Conservation (phyloP, 92 coral and sea anemone genomes). For the Epizoanthus stellaris region DNA sequence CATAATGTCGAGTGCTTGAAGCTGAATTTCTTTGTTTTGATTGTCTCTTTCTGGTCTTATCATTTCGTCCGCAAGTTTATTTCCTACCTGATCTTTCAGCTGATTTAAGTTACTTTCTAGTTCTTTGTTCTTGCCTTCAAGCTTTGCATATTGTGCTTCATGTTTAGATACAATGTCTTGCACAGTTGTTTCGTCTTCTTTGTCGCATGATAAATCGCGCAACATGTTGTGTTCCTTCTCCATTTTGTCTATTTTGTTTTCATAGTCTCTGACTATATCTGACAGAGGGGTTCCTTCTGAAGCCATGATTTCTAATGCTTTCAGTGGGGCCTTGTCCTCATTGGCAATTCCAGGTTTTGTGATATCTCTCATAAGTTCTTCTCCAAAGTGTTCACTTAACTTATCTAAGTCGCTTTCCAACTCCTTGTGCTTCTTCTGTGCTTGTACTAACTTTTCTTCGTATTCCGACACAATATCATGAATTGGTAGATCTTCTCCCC, state of each 20-base stretch:
- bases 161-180: constrained; percentile 52
- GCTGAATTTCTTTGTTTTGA: not conserved
- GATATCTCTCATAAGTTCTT: too few relatives aligned
- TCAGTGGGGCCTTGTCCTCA: too few relatives aligned
- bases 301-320: too few relatives aligned
- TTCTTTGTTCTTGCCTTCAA: too few relatives aligned
- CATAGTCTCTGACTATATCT: constrained; percentile 7
- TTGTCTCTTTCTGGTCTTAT: constrained; percentile 29
- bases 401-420: too few relatives aligned
- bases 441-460: not conserved
- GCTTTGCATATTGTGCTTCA: constrained; percentile 38
- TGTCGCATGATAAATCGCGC: too few relatives aligned
- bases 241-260: not conserved
- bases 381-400: too few relatives aligned
- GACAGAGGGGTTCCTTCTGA: constrained; percentile 7
- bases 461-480: not conserved
- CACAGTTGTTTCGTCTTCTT: constrained; percentile 2
- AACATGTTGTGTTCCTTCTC: too few relatives aligned
- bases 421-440: too few relatives aligned
- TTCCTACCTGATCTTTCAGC: constrained; percentile 45
- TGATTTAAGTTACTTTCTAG: not conserved
- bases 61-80: constrained; percentile 49
- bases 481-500: not conserved
- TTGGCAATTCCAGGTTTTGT: too few relatives aligned
- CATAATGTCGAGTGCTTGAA: constrained; percentile 61